Conservation (phyloP, 2,113 vertebrate species). For the Lasiurus cinereus region DNA sequence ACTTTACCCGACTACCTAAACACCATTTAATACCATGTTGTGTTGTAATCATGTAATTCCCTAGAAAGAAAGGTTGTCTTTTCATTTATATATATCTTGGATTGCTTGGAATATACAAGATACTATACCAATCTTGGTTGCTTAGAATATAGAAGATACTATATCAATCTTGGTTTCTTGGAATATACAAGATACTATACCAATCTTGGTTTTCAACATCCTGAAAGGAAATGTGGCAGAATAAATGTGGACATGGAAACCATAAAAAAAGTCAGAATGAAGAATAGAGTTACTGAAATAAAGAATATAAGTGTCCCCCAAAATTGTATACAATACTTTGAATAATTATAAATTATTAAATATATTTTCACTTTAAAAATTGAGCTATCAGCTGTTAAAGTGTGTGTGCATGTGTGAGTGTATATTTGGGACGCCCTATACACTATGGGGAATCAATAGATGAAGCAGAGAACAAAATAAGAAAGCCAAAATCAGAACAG, state of each 20-base stretch:
- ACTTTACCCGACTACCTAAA: background rate
- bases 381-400: no score
- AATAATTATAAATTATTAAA: no score
- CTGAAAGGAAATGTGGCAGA: background rate
- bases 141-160: background rate
- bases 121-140: background rate
- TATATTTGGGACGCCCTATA: no score
- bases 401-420: no score
- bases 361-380: no score
- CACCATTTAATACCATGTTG: background rate
- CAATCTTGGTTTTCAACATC: conserved; percentile 3
- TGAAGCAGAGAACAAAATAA: background rate
- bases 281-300: background rate
- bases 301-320: background rate
- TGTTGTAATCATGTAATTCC: background rate
- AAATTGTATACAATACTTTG: no score
- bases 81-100: background rate
- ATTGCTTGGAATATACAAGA: background rate
- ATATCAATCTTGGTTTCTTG: background rate
- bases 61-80: conserved; percentile 5
- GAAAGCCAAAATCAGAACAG: background rate
- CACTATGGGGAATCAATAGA: background rate
- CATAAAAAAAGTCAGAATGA: background rate
- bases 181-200: background rate
- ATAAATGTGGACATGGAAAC: background rate